These are phyloP conservation scores for Proctacanthus coquilletti DNA, from an alignment of 1,140 invertebrate species.

Conservation along the genomic window DNA sequence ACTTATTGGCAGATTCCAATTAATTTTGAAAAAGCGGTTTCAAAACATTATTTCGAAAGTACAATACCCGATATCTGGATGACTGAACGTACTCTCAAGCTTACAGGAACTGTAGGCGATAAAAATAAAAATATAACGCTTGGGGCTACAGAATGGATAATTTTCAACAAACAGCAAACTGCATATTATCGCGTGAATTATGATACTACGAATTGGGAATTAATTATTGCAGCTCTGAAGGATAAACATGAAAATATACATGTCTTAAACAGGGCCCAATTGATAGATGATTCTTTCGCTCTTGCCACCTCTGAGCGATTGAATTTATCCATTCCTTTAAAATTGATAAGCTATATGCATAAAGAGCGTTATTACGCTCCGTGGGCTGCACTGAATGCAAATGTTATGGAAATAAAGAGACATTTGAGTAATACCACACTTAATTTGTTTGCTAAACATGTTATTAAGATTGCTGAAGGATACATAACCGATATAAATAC, in stretches of 20 bases:
- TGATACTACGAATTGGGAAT: constrained; percentile 38
- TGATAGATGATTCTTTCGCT: constrained; percentile 59
- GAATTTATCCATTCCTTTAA: constrained; percentile 27
- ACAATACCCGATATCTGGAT: background rate
- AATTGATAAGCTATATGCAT: constrained; percentile 37
- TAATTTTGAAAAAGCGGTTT: constrained; percentile 10
- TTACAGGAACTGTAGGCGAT: too few species aligned
- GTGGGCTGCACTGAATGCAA: constrained; percentile 36
- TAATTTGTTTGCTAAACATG: too few species aligned
- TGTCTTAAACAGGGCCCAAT: constrained; percentile 54
- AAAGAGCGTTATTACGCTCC: constrained; percentile 42
- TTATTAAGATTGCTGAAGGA: too few species aligned
- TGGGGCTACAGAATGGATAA: constrained; percentile 41
- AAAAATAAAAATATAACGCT: too few species aligned
- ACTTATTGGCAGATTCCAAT: constrained; percentile 13
- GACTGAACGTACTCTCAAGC: too few species aligned
- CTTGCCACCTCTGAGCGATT: constrained; percentile 42
- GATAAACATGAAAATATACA: constrained; percentile 37
- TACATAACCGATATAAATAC: too few species aligned
- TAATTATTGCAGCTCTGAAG: constrained; percentile 32
- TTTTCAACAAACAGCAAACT: constrained; percentile 42
- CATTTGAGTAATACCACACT: too few species aligned
- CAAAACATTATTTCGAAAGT: background rate
- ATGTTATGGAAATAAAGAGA: too few species aligned
- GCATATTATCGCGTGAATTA: constrained; percentile 50